These are phyloP conservation scores for Brenthis daphne DNA, from an alignment of 2,888 invertebrate genomes.

Conservation along the genomic window DNA sequence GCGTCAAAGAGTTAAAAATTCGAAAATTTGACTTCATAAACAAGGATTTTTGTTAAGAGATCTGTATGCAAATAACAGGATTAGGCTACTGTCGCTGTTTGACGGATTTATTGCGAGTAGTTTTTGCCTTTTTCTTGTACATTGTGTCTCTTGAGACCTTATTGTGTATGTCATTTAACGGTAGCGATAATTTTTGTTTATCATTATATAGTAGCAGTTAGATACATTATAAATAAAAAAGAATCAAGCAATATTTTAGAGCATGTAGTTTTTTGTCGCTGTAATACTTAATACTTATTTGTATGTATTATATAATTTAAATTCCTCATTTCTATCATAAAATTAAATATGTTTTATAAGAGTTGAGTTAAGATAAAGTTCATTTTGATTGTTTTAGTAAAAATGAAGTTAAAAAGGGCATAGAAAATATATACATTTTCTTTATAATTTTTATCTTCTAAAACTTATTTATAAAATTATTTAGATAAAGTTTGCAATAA, in stretches of 20 bases:
- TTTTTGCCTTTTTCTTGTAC: conserved; percentile 51
- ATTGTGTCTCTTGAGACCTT: conserved; percentile 52
- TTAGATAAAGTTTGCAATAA: conserved; percentile 5
- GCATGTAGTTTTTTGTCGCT: too few species aligned
- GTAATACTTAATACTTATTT: too few species aligned
- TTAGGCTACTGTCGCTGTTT: conserved; percentile 72
- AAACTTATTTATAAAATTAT: not conserved
- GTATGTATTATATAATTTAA: too few species aligned
- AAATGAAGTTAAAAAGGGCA: too few species aligned
- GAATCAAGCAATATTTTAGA: too few species aligned
- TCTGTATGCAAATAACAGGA: conserved; percentile 80
- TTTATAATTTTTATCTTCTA: too few species aligned
- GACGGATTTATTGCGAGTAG: conserved; percentile 58
- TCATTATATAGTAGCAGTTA: conserved; percentile 4
- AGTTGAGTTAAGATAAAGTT: too few species aligned
- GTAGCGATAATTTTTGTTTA: conserved; percentile 49
- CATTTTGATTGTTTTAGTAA: too few species aligned
- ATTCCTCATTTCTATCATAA: too few species aligned
- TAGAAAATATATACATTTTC: too few species aligned
- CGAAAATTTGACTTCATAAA: conserved; percentile 54
- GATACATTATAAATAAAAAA: too few species aligned
- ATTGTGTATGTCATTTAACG: conserved; percentile 53
- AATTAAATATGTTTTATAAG: too few species aligned
- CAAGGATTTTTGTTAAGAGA: conserved; percentile 65
- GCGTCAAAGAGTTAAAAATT: conserved; percentile 70